Evolutionary conservation across 2,113 vertebrate genomes (phyloP), one percentile per base, ranked within the genome.

Genomic region (Artemisiospiza belli): DNA sequence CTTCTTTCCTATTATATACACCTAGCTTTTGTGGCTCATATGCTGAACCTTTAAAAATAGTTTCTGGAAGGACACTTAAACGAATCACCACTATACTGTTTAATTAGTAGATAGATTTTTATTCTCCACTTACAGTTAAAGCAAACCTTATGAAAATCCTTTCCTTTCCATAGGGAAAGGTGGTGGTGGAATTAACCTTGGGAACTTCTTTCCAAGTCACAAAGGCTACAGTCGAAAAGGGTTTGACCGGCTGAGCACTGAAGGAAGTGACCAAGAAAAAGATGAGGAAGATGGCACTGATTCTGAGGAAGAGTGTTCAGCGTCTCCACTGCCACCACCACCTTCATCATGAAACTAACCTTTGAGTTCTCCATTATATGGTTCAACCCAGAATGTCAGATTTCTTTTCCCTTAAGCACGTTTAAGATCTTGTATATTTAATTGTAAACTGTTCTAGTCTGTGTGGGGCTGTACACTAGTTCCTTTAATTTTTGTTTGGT

Each of bases 191-290:
- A 97, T 99, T 86, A 99, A 99, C 91, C 98, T 99, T 49, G 99
- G 99, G 23, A 99, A 99, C 95, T 99, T 99, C 98, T 99, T 99
- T 66, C 99, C 99, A 3, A 98, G 98, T 67, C 99, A 98, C 58
- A 98, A 99, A 93, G 98, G 99, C 88, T 99, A 99, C 97, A 99
- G 98, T 75, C 98, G 98, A 5, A 99, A 99, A 96, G 99, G 99
- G 35, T 99, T 99, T 64, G 99, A 99, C 97, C 98, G 99, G 66
- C 98, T 99, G 61, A 99, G 99, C 92, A 99, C 99, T 0, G 99
- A 99, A 94, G 99, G 99, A 66, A 99, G 99, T 12, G 99, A 99
- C 96, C 99, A 99, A 89, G 99, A 99, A 96, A 99, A 99, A 90
- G 98, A 99, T 5, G 98, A 98, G 1, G 99, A 99, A 35, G 99